Conservation (phyloP, 2,113 vertebrate species). For the Callocephalon fimbriatum region DNA sequence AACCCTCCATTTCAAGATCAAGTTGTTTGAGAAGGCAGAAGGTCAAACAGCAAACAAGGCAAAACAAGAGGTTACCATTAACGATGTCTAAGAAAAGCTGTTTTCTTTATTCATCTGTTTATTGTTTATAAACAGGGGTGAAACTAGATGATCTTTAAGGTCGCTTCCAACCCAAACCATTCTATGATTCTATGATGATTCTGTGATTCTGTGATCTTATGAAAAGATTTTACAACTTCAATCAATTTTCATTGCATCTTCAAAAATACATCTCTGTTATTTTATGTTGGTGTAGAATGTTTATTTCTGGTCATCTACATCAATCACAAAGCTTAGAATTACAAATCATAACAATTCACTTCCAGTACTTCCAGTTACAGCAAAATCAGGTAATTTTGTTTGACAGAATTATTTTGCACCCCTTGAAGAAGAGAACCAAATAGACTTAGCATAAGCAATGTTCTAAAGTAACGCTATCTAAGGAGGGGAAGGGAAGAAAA, state of each 20-base stretch:
- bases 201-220: not conserved
- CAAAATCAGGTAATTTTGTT: not conserved
- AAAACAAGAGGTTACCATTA: not conserved
- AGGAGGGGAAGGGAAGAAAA: not conserved
- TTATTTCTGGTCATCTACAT: not conserved
- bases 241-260: not conserved
- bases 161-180: not conserved
- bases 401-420: not conserved
- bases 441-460: not conserved
- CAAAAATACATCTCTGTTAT: not conserved
- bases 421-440: not conserved
- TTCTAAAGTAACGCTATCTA: not conserved
- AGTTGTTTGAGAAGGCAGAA: not conserved
- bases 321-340: not conserved
- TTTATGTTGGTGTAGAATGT: not conserved
- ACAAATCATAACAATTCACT: not conserved
- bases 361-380: not conserved
- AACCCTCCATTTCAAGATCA: not conserved
- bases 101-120: not conserved
- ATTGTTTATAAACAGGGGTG: not conserved
- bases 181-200: not conserved
- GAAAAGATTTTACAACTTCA: not conserved
- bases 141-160: not conserved
- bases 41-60: not conserved
- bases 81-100: not conserved